These are phyloP conservation scores for Nasonovia ribisnigri DNA, from an alignment of 2,888 invertebrate species.

Conservation along the genomic window DNA sequence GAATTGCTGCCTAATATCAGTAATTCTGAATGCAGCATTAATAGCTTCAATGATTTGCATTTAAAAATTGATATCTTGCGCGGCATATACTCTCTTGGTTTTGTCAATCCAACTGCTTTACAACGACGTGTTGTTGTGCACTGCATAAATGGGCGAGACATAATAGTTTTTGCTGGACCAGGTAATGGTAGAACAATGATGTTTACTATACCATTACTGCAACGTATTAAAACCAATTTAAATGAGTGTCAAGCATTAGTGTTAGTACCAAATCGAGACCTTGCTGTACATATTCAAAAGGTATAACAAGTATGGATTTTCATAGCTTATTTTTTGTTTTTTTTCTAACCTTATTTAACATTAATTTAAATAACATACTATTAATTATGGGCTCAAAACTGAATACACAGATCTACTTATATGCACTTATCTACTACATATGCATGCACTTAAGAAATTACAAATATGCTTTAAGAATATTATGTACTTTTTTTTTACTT, in stretches of 20 bases:
- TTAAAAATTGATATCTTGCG: constrained; percentile 55
- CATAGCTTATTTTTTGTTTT: not conserved
- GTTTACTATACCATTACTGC: constrained; percentile 44
- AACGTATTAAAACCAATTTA: constrained; percentile 36
- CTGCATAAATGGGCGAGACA: constrained; percentile 30
- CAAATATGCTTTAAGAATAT: too few species aligned
- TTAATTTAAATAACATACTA: not conserved
- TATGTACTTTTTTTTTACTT: too few species aligned
- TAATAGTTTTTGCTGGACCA: constrained; percentile 43
- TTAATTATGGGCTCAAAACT: too few species aligned
- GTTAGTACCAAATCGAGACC: constrained; percentile 36
- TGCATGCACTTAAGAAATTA: too few species aligned
- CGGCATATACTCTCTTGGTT: constrained; percentile 54
- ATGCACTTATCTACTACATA: too few species aligned
- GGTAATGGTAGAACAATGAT: constrained; percentile 38
- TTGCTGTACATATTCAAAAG: constrained; percentile 52
- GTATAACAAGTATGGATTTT: constrained; percentile 13
- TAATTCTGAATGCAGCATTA: not conserved
- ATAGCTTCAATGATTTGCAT: constrained; percentile 51
- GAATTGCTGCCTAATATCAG: not conserved
- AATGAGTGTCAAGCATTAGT: constrained; percentile 50
- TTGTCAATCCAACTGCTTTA: constrained; percentile 36
- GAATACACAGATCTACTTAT: too few species aligned
- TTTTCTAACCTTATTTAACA: not conserved
- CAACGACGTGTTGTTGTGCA: constrained; percentile 38